Percentiles rank a stretch among this genome's conserved stretches.
These are phyloP conservation scores for Ptychobarbus kaznakovi DNA, from an alignment of 2,797 vertebrate genomes.

Conservation along the genomic window DNA sequence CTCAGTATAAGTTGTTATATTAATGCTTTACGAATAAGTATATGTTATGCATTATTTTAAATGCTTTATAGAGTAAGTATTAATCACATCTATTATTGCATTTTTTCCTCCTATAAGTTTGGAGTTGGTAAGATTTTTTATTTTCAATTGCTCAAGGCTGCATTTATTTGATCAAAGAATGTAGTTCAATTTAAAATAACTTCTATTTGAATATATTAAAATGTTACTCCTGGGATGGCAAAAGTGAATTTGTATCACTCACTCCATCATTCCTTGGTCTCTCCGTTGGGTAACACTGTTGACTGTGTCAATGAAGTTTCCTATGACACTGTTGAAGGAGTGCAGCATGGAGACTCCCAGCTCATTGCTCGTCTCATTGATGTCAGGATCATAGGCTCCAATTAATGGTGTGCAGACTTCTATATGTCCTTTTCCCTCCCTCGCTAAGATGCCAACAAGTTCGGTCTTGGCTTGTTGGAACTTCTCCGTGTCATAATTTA, in stretches of 20 bases:
- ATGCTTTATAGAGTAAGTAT: background rate
- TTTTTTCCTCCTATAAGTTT: background rate
- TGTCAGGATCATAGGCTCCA: slow-evolving; percentile 88
- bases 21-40: background rate
- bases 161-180: background rate
- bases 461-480: slow-evolving; percentile 80
- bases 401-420: slow-evolving; percentile 85
- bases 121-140: background rate
- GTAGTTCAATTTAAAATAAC: background rate
- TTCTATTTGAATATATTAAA: background rate
- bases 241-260: background rate
- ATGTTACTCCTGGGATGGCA: background rate
- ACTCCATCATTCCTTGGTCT: slow-evolving; percentile 59
- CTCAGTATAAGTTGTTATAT: background rate
- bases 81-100: background rate
- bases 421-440: slow-evolving; percentile 80
- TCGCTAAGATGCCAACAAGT: slow-evolving; percentile 80
- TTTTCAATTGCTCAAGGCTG: background rate
- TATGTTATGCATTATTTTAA: background rate
- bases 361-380: slow-evolving; percentile 92
- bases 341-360: slow-evolving; percentile 86
- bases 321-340: slow-evolving; percentile 85
- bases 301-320: slow-evolving; percentile 80
- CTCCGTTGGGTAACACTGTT: slow-evolving; percentile 67
- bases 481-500: slow-evolving; percentile 81